Conservation (phyloP, 23 tunicate species). For the Halocynthia roretzi region DNA sequence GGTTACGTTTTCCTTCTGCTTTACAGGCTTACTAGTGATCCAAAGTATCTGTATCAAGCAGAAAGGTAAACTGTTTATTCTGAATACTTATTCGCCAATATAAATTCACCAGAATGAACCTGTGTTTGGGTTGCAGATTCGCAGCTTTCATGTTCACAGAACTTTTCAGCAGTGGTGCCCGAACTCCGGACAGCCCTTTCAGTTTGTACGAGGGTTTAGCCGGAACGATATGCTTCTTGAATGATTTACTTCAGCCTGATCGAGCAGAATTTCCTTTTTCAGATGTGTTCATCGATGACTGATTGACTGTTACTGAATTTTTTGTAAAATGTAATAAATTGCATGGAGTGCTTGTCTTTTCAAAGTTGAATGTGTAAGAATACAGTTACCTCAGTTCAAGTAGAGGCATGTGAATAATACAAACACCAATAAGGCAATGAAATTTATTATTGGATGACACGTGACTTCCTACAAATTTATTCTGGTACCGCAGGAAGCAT, state of each 20-base stretch:
- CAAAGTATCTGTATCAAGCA: slow-evolving; percentile 61
- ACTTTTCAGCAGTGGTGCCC: slow-evolving; percentile 32
- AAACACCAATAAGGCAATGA: too few species aligned
- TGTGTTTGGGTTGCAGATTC: slow-evolving; percentile 30
- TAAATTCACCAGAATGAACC: not conserved
- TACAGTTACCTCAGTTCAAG: too few species aligned
- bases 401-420: too few species aligned
- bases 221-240: slow-evolving; percentile 55
- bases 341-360: too few species aligned
- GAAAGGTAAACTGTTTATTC: slow-evolving; percentile 28
- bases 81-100: too few species aligned
- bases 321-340: too few species aligned
- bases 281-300: slow-evolving; percentile 28
- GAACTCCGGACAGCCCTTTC: slow-evolving; percentile 62
- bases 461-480: too few species aligned
- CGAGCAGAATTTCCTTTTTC: slow-evolving; percentile 50
- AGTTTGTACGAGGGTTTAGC: slow-evolving; percentile 69
- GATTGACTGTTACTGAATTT: too few species aligned
- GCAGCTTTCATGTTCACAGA: slow-evolving; percentile 61
- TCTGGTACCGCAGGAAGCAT: too few species aligned
- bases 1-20: slow-evolving; percentile 59
- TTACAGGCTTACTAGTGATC: slow-evolving; percentile 55
- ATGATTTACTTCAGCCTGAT: slow-evolving; percentile 41
- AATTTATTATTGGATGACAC: too few species aligned
- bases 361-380: too few species aligned